Conservation (phyloP, 2,888 invertebrate genomes). For the Hyposoter didymator region DNA sequence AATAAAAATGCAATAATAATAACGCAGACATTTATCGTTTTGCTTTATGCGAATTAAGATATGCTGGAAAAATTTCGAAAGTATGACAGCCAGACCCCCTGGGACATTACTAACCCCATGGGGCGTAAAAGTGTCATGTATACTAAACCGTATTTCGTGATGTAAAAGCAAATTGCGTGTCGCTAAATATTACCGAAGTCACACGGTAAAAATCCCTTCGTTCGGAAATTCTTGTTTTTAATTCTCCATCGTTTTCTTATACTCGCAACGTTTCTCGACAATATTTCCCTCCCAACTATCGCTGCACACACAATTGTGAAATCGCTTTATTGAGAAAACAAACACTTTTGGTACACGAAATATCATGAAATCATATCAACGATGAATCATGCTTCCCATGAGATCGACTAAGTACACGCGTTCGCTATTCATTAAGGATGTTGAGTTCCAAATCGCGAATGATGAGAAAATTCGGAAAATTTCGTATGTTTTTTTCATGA, state of each 20-base stretch:
- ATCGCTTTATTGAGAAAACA: background rate
- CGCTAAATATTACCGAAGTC: background rate
- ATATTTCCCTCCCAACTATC: background rate
- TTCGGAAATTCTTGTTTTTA: background rate
- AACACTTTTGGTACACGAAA: background rate
- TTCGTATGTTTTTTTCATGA: too few relatives aligned
- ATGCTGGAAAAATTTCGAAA: background rate
- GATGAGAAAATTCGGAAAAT: too few relatives aligned
- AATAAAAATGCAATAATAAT: slow-evolving; percentile 6
- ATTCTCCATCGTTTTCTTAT: background rate
- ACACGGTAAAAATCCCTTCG: background rate
- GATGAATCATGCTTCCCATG: background rate
- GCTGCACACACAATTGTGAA: too few relatives aligned
- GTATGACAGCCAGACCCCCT: slow-evolving; percentile 12
- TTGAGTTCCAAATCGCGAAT: too few relatives aligned
- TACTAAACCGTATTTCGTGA: slow-evolving; percentile 17
- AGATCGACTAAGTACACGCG: background rate
- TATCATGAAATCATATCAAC: background rate
- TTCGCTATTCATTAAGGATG: background rate
- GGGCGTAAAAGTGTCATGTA: slow-evolving; percentile 5
- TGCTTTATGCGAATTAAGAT: slow-evolving; percentile 5
- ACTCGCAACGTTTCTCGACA: background rate
- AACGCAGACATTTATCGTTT: background rate
- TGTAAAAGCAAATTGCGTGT: background rate
- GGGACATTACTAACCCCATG: slow-evolving; percentile 13